Base-by-base conservation (phyloP, 2,113 vertebrate genomes). In the Caranx melampygus region DNA sequence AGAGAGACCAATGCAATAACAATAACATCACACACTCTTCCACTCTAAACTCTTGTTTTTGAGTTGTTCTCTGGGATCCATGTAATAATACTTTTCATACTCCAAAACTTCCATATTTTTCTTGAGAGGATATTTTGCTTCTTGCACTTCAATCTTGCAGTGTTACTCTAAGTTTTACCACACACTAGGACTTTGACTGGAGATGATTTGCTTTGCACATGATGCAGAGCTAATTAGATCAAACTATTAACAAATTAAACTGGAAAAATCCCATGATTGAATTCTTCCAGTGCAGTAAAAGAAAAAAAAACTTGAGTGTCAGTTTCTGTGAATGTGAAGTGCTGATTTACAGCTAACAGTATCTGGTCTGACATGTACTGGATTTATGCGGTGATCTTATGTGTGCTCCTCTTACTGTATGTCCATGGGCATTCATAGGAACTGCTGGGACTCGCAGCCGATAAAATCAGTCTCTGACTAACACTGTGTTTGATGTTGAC, bases 371-470 rank as follows among this genome's bases (percentile, higher is more conserved):
- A 37, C 33, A 66, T 10, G 37, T 55, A 47, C 16, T 65, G 45
- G 42, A 60, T 70, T 54, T 47, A 11, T 6, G 37, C 70, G 64
- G 18, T 45, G 54, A 80, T 82, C 49, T 69, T 69, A 0, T 37
- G 47, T 58, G 44, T 4, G 4, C 42, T 69, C 14, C 16, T 12
- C 20, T 71, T 21, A 75, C 49, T 26, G 26, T 26, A 64, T 72
- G 20, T 78, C 26, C 8, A 21, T 54, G 31, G 54, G 37, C 31
- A 52, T 69, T 77, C 40, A 51, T 7, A 45, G 42, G 72, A 83
- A 76, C 61, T 83, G 87, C 78, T 33, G 67, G 61, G 78, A 73
- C 89, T 81, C 60, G 89, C 75, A 78, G 45, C 18, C 61, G 89
- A 89, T 89, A 76, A 76, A 21, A 91, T 85, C 83, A 85, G 2